phyloP scores from a whole-genome alignment of 2,113 vertebrate genomes.

The Phylloscopus trochilus region DNA sequence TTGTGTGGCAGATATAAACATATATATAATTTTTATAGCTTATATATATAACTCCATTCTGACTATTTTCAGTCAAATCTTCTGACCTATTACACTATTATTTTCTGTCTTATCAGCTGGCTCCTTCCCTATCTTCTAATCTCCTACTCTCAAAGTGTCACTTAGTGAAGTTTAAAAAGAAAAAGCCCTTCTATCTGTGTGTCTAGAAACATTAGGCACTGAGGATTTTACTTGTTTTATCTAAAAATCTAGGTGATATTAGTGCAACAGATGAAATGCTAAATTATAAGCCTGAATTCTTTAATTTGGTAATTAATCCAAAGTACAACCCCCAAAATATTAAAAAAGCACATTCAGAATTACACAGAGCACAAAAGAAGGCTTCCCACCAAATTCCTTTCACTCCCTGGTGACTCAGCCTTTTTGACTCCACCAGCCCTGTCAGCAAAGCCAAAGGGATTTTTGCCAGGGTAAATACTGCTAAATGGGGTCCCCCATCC shows the following conservation, averaged over 20 bases:
- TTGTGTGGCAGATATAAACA: not conserved
- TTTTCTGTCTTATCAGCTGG: not conserved
- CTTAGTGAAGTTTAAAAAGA: not conserved
- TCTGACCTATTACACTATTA: not conserved
- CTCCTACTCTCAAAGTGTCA: not conserved
- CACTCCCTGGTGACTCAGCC: not conserved
- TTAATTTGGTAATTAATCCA: not conserved
- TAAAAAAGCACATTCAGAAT: slow-evolving; percentile 14
- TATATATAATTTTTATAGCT: not conserved
- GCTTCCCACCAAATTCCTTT: slow-evolving; percentile 10
- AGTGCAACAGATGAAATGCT: not conserved
- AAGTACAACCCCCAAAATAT: not conserved
- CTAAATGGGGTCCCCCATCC: not conserved
- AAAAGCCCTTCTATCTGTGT: not conserved
- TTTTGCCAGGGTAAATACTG: slow-evolving; percentile 52
- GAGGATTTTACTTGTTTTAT: not conserved
- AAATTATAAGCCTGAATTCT: not conserved
- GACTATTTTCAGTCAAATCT: not conserved
- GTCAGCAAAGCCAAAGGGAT: slow-evolving; percentile 26
- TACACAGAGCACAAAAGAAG: not conserved
- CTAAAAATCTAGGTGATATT: not conserved
- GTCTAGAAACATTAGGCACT: not conserved
- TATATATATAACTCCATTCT: not conserved
- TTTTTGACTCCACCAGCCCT: not conserved
- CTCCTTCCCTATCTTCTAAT: not conserved